A percentile compares a stretch with the other conserved stretches of the same genome.
These are phyloP conservation scores for Linurgus olivaceus DNA, from an alignment of 2,797 vertebrate genomes.

Conservation along the genomic window DNA sequence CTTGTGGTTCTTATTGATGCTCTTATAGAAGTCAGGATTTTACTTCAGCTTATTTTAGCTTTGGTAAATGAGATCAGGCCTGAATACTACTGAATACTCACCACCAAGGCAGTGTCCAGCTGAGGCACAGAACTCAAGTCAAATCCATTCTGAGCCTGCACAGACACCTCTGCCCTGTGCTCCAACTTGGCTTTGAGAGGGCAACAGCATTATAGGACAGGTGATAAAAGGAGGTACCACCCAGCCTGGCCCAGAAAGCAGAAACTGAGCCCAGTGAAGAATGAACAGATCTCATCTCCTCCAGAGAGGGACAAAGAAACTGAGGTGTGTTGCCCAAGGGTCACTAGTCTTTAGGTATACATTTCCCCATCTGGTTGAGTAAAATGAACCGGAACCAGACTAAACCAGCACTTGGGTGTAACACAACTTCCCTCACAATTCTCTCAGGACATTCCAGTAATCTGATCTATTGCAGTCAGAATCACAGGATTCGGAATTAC, in stretches of 20 bases:
- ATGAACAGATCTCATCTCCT: neutral
- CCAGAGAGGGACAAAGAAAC: neutral
- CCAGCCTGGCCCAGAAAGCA: neutral
- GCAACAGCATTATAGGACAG: neutral
- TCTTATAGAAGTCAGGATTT: neutral
- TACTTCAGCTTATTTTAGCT: neutral
- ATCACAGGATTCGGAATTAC: neutral
- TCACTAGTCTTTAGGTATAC: neutral
- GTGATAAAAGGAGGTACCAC: neutral
- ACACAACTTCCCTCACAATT: neutral
- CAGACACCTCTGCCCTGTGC: rapidly evolving
- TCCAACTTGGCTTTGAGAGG: neutral
- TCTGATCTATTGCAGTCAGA: neutral
- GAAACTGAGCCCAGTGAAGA: neutral
- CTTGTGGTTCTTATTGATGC: rapidly evolving
- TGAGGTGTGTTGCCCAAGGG: neutral
- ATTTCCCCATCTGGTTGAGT: neutral
- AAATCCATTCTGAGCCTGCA: neutral
- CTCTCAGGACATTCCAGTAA: neutral
- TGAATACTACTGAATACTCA: neutral
- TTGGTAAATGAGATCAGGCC: neutral
- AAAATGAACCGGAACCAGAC: neutral
- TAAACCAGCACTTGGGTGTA: neutral
- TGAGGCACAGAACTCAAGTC: neutral
- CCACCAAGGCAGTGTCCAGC: neutral